Evolutionary conservation across 2,113 vertebrate species (phyloP).

Genomic region (Oreochromis aureus): DNA sequence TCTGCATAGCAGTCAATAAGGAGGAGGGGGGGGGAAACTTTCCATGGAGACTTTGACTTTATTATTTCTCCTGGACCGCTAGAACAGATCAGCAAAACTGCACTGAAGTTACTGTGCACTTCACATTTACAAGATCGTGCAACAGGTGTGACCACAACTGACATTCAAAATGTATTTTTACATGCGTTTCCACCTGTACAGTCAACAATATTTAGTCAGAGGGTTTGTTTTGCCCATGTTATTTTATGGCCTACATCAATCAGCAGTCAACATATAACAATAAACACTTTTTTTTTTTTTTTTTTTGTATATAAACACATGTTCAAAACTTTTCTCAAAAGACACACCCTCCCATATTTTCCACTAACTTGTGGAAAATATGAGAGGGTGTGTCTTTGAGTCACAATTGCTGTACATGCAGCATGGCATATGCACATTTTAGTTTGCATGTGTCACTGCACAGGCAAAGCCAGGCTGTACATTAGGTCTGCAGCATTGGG

Average conservation of each 20-base stretch:
- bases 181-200: rapidly evolving
- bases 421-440: not conserved
- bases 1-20: constrained; percentile 1
- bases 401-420: not conserved
- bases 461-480: not conserved
- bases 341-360: not conserved
- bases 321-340: not conserved
- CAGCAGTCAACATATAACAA: not conserved
- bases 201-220: not conserved
- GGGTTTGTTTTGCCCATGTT: not conserved
- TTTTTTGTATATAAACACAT: not conserved
- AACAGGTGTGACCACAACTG: not conserved
- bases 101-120: not conserved
- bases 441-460: not conserved
- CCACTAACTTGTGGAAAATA: not conserved
- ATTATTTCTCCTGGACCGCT: not conserved
- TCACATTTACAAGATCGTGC: not conserved
- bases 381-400: not conserved
- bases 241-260: not conserved
- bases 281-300: not conserved
- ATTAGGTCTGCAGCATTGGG: not conserved
- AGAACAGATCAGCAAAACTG: constrained; percentile 8
- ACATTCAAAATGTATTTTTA: not conserved
- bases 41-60: constrained; percentile 28
- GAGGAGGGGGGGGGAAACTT: not conserved